Evolutionary conservation across 2,888 invertebrate species (phyloP).

Genomic region (Limenitis camilla): DNA sequence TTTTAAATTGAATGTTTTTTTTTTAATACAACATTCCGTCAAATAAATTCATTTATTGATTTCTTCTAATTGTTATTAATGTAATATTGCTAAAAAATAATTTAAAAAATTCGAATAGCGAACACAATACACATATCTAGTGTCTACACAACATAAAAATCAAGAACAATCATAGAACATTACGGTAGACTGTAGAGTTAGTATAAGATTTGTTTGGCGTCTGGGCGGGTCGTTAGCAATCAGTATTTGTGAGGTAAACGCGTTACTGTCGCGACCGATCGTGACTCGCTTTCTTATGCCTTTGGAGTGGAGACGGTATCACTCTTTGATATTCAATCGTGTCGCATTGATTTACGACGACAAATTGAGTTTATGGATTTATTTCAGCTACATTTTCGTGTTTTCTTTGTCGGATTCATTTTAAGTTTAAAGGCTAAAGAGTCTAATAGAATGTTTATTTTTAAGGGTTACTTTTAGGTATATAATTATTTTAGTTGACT

Average conservation of each 20-base stretch:
- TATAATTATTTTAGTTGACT: no score
- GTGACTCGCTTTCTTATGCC: slow-evolving; percentile 51
- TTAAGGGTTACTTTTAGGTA: no score
- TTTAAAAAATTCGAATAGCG: neutral
- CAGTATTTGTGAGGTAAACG: slow-evolving; percentile 52
- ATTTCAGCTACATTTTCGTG: slow-evolving; percentile 13
- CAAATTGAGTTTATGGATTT: slow-evolving; percentile 21
- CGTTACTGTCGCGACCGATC: slow-evolving; percentile 44
- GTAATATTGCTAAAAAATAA: no score
- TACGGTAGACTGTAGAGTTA: slow-evolving; percentile 28
- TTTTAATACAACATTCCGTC: no score
- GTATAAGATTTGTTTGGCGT: slow-evolving; percentile 41
- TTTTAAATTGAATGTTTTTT: no score
- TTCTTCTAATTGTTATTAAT: no score
- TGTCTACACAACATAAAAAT: neutral
- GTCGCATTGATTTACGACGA: slow-evolving; percentile 22
- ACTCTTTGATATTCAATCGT: slow-evolving; percentile 28
- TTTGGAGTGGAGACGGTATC: slow-evolving; percentile 21
- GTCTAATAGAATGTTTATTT: no score
- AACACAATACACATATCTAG: neutral
- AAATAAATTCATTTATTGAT: no score
- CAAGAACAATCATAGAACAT: slow-evolving; percentile 3
- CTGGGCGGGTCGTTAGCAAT: slow-evolving; percentile 49
- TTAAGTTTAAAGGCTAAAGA: no score
- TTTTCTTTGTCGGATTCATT: slow-evolving; percentile 3